phyloP scores from a whole-genome alignment of 2,797 vertebrate genomes.

The Chaetodon trifasciatus region DNA sequence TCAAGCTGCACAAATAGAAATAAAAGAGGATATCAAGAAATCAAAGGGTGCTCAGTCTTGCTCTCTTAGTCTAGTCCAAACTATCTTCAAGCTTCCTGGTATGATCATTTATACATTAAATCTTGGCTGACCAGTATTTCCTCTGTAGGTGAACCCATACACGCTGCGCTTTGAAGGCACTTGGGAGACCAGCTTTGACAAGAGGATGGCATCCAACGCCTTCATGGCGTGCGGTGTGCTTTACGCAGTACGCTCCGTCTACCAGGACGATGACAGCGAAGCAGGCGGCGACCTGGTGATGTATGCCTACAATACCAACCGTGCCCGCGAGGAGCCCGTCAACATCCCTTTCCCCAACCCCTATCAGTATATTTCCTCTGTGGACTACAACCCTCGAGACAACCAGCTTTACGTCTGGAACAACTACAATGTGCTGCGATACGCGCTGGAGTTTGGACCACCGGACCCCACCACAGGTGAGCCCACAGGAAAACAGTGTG shows the following conservation, averaged over 20 bases:
- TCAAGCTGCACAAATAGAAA: not conserved
- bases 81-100: not conserved
- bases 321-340: constrained; percentile 87
- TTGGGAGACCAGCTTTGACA: constrained; percentile 95
- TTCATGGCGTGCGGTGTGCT: constrained; percentile 97
- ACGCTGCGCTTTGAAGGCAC: constrained; percentile 95
- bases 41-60: not conserved
- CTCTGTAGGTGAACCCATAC: constrained; percentile 91
- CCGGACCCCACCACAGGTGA: constrained; percentile 88
- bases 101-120: not conserved
- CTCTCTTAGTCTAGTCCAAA: not conserved
- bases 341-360: constrained; percentile 94
- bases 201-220: constrained; percentile 94
- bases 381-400: constrained; percentile 96
- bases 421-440: constrained; percentile 94
- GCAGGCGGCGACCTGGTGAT: constrained; percentile 91
- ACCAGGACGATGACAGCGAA: constrained; percentile 95
- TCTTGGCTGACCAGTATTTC: not conserved
- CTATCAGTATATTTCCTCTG: constrained; percentile 95
- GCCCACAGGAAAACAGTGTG: not conserved
- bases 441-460: constrained; percentile 92
- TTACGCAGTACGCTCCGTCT: constrained; percentile 93
- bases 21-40: not conserved
- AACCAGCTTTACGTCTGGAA: constrained; percentile 98
- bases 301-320: constrained; percentile 95